Evolutionary conservation across 1,140 invertebrate species (phyloP).

Genomic region (Pseudobourletiella spinata): DNA sequence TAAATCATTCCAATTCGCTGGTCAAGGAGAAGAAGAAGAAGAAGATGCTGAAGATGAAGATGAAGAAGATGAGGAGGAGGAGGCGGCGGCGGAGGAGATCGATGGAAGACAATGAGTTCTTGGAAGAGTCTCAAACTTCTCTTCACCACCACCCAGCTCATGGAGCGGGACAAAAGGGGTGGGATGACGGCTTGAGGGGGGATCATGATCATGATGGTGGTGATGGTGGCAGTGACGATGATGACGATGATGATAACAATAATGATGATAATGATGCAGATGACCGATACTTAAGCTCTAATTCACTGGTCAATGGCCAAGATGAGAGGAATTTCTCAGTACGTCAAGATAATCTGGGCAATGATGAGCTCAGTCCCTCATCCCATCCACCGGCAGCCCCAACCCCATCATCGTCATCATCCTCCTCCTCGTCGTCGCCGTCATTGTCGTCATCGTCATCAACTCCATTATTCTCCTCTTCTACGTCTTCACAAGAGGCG

Average conservation of each 20-base stretch:
- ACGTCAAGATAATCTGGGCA: not conserved
- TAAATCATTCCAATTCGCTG: constrained; percentile 10
- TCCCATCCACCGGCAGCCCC: no score
- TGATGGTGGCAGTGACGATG: not conserved
- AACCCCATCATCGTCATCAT: no score
- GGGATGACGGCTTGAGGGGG: not conserved
- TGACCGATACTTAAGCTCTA: not conserved
- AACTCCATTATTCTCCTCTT: no score
- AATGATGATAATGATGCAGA: not conserved
- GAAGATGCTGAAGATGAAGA: no score
- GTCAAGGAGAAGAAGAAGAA: no score
- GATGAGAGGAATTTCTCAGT: not conserved
- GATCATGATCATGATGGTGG: not conserved
- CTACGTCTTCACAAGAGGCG: not conserved
- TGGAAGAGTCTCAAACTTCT: not conserved
- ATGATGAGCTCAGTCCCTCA: not conserved
- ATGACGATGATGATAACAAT: not conserved
- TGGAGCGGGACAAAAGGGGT: not conserved
- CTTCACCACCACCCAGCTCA: not conserved
- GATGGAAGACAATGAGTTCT: constrained; percentile 7
- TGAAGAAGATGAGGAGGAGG: no score
- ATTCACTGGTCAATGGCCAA: not conserved
- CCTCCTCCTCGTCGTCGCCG: not conserved
- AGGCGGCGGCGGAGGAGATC: no score
- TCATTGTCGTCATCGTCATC: no score